These are phyloP conservation scores for Zygothrica quintamaculata DNA, from an alignment of 2,888 invertebrate genomes.

Conservation along the genomic window DNA sequence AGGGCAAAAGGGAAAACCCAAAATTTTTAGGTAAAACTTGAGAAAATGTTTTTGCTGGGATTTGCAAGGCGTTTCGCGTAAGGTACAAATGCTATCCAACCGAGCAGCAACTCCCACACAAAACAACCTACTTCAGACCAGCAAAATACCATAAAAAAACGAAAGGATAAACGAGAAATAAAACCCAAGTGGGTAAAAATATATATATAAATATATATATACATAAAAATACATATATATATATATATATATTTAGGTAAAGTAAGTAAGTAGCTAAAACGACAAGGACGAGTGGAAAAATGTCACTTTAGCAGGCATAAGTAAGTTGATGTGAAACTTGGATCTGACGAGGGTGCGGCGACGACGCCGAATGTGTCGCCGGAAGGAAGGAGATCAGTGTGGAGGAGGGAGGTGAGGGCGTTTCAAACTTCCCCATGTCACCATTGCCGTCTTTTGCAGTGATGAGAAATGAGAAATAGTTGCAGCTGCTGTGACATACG, in stretches of 20 bases:
- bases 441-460: constrained; percentile 49
- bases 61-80: constrained; percentile 23
- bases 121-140: not conserved
- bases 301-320: constrained; percentile 58
- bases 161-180: constrained; percentile 35
- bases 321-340: constrained; percentile 46
- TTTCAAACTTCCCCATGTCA: constrained; percentile 48
- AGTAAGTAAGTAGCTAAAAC: constrained; percentile 61
- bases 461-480: constrained; percentile 68
- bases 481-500: constrained; percentile 72
- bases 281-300: constrained; percentile 54
- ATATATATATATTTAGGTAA: constrained; percentile 65
- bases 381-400: too few relatives aligned
- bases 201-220: too few relatives aligned
- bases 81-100: too few relatives aligned
- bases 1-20: not conserved
- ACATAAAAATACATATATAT: too few relatives aligned
- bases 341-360: constrained; percentile 33
- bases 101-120: too few relatives aligned
- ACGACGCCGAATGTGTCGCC: not conserved
- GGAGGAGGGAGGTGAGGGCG: too few relatives aligned
- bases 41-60: constrained; percentile 59
- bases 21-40: constrained; percentile 39
- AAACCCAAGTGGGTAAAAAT: constrained; percentile 53
- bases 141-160: constrained; percentile 17